These are phyloP conservation scores for Listrodromus nycthemerus DNA, from an alignment of 2,888 invertebrate genomes.

Conservation along the genomic window DNA sequence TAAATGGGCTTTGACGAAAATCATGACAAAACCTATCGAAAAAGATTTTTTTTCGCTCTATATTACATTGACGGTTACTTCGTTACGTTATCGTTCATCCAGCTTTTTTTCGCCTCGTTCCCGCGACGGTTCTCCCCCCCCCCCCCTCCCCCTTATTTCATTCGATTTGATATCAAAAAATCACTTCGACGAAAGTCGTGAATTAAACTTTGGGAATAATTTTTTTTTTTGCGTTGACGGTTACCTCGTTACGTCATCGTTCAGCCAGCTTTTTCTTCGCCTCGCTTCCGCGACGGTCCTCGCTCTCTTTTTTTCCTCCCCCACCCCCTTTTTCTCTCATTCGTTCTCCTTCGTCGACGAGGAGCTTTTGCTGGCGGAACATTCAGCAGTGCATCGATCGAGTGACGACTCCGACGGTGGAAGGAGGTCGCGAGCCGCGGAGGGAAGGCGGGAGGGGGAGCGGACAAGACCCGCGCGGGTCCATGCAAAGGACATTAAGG, in stretches of 20 bases:
- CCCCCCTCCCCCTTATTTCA: not conserved
- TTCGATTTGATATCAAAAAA: not conserved
- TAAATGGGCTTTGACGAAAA: not conserved
- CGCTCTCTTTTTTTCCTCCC: not conserved
- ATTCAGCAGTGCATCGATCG: slow-evolving; percentile 61
- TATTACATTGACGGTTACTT: not conserved
- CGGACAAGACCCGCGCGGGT: slow-evolving; percentile 24
- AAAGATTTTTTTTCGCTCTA: not conserved
- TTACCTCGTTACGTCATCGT: not conserved
- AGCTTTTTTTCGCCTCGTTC: not conserved
- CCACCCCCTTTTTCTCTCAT: not conserved
- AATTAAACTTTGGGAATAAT: not conserved
- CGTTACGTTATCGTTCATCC: not conserved
- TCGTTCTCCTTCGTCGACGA: slow-evolving; percentile 20
- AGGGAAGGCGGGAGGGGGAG: slow-evolving; percentile 1
- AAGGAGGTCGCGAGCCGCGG: slow-evolving; percentile 1
- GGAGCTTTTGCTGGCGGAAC: slow-evolving; percentile 5
- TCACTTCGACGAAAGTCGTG: not conserved
- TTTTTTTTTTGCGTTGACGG: not conserved
- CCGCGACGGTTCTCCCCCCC: not conserved
- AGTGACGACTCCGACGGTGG: slow-evolving; percentile 22
- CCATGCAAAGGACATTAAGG: slow-evolving; percentile 63
- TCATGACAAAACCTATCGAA: not conserved
- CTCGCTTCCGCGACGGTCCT: not conserved
- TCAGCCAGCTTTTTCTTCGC: not conserved